These are phyloP conservation scores for Nebria brevicollis DNA, from an alignment of 2,888 invertebrate species.

Conservation along the genomic window DNA sequence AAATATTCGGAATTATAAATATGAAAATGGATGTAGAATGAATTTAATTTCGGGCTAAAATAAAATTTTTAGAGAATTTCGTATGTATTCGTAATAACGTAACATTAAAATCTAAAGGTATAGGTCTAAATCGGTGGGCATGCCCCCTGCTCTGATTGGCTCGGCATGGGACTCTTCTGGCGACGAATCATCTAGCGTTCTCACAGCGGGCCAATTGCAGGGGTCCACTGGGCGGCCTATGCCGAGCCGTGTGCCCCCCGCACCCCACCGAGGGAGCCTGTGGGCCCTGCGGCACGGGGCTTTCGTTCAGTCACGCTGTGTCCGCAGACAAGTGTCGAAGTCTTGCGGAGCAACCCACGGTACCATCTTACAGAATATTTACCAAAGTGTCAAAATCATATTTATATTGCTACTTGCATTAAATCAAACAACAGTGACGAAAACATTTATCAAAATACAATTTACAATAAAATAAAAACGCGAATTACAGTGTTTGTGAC, in stretches of 20 bases:
- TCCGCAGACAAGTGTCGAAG: slow-evolving; percentile 54
- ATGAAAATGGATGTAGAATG: too few relatives aligned
- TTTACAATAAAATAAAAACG: too few relatives aligned
- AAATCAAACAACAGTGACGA: too few relatives aligned
- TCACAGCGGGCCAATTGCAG: slow-evolving; percentile 57
- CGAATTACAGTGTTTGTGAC: too few relatives aligned
- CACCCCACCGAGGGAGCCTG: slow-evolving; percentile 46
- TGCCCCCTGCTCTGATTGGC: slow-evolving; percentile 59
- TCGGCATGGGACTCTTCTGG: slow-evolving; percentile 54
- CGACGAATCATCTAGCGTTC: slow-evolving; percentile 55
- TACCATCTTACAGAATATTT: not conserved
- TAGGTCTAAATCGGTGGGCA: slow-evolving; percentile 31
- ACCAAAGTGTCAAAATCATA: too few relatives aligned
- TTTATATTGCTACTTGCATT: too few relatives aligned
- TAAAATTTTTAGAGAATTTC: not conserved
- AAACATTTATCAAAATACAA: too few relatives aligned
- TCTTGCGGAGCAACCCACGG: not conserved
- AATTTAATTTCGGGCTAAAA: not conserved
- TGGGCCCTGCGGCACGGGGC: slow-evolving; percentile 49
- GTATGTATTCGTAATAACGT: slow-evolving; percentile 10
- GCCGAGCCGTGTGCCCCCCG: slow-evolving; percentile 48
- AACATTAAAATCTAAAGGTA: slow-evolving; percentile 18
- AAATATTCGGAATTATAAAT: too few relatives aligned
- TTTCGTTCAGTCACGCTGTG: slow-evolving; percentile 62
- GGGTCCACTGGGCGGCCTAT: slow-evolving; percentile 52